Evolutionary conservation across 2,113 vertebrate species (phyloP).

Genomic region (Diphyllodes magnificus): DNA sequence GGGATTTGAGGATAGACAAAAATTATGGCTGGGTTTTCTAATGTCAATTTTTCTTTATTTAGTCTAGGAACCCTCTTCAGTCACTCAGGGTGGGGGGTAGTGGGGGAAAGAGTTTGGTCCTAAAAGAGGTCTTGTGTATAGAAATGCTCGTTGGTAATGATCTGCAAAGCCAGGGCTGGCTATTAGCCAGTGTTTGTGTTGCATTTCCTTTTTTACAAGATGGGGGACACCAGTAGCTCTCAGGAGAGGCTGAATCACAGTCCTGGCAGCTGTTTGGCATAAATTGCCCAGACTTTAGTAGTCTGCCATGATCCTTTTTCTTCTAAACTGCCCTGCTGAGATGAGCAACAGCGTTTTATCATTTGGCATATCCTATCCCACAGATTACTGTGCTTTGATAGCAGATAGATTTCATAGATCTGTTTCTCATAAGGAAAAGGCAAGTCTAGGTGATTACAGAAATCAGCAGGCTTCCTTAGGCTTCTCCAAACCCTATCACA

Average conservation of each 20-base stretch:
- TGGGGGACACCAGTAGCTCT: background rate
- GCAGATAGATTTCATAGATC: background rate
- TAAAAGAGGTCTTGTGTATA: background rate
- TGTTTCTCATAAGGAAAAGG: background rate
- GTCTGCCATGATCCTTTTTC: background rate
- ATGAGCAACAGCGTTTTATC: background rate
- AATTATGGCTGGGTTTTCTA: background rate
- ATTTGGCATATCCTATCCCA: background rate
- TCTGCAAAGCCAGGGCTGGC: background rate
- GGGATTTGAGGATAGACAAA: background rate
- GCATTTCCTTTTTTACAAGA: background rate
- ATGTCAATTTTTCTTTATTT: background rate
- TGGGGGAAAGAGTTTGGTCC: background rate
- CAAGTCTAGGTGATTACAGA: background rate
- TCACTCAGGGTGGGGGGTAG: rapidly evolving
- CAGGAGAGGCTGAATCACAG: background rate
- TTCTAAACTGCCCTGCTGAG: background rate
- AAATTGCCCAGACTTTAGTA: background rate
- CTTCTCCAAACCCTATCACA: background rate
- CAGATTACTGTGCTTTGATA: background rate
- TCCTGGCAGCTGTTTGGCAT: background rate
- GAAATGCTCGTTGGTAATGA: background rate
- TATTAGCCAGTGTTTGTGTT: background rate
- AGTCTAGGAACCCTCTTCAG: background rate
- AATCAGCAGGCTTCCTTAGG: background rate